Evolutionary conservation across 1,140 invertebrate species (phyloP).

Genomic region (Eumeta japonica): DNA sequence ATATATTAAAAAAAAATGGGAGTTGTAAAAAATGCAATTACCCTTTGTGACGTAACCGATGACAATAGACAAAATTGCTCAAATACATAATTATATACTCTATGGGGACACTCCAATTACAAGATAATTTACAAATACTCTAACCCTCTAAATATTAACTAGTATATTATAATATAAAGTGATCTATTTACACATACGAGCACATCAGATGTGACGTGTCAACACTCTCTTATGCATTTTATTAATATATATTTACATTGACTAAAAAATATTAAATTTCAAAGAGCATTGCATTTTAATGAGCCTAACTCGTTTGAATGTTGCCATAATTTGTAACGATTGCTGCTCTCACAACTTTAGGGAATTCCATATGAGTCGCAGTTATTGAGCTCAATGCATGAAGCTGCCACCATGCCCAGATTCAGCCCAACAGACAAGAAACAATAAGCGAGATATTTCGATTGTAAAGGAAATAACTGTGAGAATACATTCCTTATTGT

Average conservation of each 20-base stretch:
- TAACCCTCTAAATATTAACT: slow-evolving; percentile 51
- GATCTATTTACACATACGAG: slow-evolving; percentile 56
- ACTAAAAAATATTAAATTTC: slow-evolving; percentile 47
- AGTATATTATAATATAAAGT: slow-evolving; percentile 54
- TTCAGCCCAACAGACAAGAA: no score
- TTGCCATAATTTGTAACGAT: no score
- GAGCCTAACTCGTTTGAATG: no score
- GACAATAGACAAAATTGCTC: slow-evolving; percentile 44
- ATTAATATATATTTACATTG: slow-evolving; percentile 56
- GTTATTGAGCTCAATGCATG: no score
- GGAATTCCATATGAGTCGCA: no score
- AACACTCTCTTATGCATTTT: slow-evolving; percentile 38
- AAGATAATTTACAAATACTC: slow-evolving; percentile 56
- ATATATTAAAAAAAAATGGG: no score
- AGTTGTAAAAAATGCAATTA: slow-evolving; percentile 53
- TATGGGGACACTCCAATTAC: slow-evolving; percentile 49
- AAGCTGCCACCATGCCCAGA: no score
- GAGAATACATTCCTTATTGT: no score
- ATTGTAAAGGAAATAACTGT: no score
- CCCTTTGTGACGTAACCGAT: slow-evolving; percentile 59
- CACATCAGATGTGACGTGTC: slow-evolving; percentile 37
- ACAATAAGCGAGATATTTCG: no score
- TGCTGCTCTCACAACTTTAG: no score
- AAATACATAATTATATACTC: no score
- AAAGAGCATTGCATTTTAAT: slow-evolving; percentile 48